These are phyloP conservation scores for Brachystomella parvula DNA, from an alignment of 1,140 invertebrate genomes.

Conservation along the genomic window DNA sequence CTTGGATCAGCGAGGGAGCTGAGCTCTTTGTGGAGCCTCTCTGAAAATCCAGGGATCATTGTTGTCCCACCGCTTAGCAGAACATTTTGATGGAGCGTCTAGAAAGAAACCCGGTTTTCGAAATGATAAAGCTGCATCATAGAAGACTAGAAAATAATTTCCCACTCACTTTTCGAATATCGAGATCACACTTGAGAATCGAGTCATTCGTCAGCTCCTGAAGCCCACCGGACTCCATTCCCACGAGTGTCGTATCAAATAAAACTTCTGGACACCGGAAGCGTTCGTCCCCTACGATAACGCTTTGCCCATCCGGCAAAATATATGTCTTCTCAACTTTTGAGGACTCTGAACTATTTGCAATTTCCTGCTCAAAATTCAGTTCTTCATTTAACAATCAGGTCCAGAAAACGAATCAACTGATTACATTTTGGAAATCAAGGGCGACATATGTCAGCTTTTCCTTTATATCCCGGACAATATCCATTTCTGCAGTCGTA, in stretches of 20 bases:
- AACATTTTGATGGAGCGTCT: constrained; percentile 50
- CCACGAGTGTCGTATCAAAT: constrained; percentile 50
- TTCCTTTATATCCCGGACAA: constrained; percentile 57
- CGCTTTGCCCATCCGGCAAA: constrained; percentile 50
- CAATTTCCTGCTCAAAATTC: not conserved
- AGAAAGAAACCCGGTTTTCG: not conserved
- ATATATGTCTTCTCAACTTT: constrained; percentile 52
- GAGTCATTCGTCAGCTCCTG: constrained; percentile 52
- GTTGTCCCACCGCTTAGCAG: constrained; percentile 53
- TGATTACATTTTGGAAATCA: constrained; percentile 55
- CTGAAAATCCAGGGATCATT: constrained; percentile 52
- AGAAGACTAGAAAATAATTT: not conserved
- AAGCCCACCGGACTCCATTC: constrained; percentile 48
- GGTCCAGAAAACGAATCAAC: not conserved
- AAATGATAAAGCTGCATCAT: not conserved
- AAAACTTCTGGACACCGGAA: constrained; percentile 56
- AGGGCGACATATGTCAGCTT: constrained; percentile 55
- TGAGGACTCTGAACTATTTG: constrained; percentile 41
- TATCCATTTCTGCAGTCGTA: constrained; percentile 52
- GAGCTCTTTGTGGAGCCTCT: constrained; percentile 51
- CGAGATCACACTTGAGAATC: constrained; percentile 51
- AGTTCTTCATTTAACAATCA: not conserved
- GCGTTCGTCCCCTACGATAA: constrained; percentile 38
- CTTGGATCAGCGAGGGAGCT: constrained; percentile 47
- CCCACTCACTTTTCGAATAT: constrained; percentile 42